Evolutionary conservation across 2,113 vertebrate species (phyloP).

Genomic region (Zosterops borbonicus): DNA sequence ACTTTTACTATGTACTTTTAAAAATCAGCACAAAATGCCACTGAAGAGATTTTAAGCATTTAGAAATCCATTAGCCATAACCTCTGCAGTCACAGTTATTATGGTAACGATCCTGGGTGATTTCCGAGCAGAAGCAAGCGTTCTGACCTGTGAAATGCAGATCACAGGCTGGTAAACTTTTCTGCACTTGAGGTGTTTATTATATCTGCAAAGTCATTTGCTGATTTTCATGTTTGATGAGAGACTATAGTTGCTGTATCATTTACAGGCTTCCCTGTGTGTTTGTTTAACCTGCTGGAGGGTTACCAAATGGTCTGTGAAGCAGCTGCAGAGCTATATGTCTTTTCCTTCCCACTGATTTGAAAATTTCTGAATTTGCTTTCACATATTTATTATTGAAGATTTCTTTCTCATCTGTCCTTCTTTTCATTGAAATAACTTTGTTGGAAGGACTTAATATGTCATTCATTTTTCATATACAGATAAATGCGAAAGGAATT

Average conservation of each 20-base stretch:
- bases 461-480: not conserved
- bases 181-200: constrained; percentile 37
- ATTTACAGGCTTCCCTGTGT: not conserved
- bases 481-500: not conserved
- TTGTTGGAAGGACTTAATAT: not conserved
- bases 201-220: constrained; percentile 47
- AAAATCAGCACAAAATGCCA: not conserved
- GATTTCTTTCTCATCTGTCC: not conserved
- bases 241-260: constrained; percentile 21
- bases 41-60: constrained; percentile 6
- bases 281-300: constrained; percentile 54
- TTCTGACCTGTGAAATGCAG: constrained; percentile 46
- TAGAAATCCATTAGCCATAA: constrained; percentile 24
- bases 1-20: not conserved
- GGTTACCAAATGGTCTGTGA: constrained; percentile 26
- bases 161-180: constrained; percentile 16
- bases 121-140: not conserved
- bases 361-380: not conserved
- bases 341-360: not conserved
- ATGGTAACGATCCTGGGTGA: not conserved
- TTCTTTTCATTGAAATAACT: not conserved
- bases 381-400: not conserved
- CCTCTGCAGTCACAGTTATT: constrained; percentile 18
- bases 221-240: constrained; percentile 36
- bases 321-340: not conserved